phyloP scores from a whole-genome alignment of 2,113 vertebrate genomes.

The Catagonus wagneri region DNA sequence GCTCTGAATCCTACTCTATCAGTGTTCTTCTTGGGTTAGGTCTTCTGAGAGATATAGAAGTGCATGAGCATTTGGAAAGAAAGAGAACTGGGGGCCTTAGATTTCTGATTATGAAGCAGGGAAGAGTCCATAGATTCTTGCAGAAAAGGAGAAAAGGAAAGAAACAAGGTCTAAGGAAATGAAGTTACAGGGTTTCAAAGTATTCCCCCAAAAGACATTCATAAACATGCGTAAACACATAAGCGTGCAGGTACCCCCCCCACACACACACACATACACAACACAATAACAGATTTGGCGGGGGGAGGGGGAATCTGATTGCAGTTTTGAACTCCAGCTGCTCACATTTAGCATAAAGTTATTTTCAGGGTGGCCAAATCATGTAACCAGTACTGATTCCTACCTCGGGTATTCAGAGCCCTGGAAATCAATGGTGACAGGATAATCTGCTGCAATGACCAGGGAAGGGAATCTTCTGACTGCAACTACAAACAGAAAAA shows the following conservation, averaged over 20 bases:
- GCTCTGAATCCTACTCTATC: background rate
- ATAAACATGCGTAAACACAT: background rate
- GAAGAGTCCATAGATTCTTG: background rate
- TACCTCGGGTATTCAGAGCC: background rate
- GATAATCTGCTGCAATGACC: background rate
- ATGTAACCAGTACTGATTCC: background rate
- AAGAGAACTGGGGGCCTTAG: background rate
- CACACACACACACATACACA: background rate
- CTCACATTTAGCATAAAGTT: slow-evolving; percentile 38
- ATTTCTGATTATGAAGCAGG: background rate
- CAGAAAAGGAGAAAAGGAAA: background rate
- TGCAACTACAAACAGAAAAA: background rate
- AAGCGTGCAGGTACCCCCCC: background rate
- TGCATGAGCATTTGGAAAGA: background rate
- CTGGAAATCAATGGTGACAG: slow-evolving; percentile 47
- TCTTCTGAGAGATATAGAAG: background rate
- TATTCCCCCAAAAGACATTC: background rate
- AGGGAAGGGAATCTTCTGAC: background rate
- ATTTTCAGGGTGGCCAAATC: slow-evolving; percentile 54
- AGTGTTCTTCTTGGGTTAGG: background rate
- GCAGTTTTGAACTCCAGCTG: slow-evolving; percentile 49
- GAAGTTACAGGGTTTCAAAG: background rate
- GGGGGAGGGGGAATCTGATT: background rate
- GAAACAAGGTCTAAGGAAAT: background rate
- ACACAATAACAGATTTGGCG: background rate